phyloP scores from a whole-genome alignment of 2,888 invertebrate genomes.

The Eilema caniola region DNA sequence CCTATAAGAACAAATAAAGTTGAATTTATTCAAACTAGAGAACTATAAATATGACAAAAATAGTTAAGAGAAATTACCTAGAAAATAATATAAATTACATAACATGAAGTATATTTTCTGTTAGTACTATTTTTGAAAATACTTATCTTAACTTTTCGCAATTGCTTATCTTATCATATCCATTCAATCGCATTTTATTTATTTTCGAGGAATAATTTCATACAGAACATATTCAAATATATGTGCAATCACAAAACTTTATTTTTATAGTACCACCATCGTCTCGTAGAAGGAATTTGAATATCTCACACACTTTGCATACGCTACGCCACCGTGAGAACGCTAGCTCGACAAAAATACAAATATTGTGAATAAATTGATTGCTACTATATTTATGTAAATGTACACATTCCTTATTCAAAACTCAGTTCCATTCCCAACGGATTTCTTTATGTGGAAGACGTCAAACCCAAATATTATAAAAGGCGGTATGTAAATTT shows the following conservation, averaged over 20 bases:
- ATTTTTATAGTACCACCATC: slow-evolving; percentile 10
- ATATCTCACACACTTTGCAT: slow-evolving; percentile 67
- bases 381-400: slow-evolving; percentile 69
- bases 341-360: slow-evolving; percentile 37
- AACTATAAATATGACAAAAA: no score
- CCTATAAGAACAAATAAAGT: no score
- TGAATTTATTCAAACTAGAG: no score
- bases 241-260: slow-evolving; percentile 10
- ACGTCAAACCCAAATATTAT: slow-evolving; percentile 14
- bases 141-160: no score
- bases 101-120: no score
- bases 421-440: slow-evolving; percentile 43
- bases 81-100: no score
- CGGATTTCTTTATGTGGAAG: slow-evolving; percentile 29
- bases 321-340: slow-evolving; percentile 72
- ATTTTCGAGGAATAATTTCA: not conserved
- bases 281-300: slow-evolving; percentile 31
- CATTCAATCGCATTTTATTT: not conserved
- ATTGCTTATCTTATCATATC: not conserved
- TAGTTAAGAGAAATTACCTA: no score
- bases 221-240: slow-evolving; percentile 38
- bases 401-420: slow-evolving; percentile 57
- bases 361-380: slow-evolving; percentile 61
- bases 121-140: no score
- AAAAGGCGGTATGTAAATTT: slow-evolving; percentile 41